Base-by-base conservation (phyloP, 1,140 invertebrate species). In the Drosophila bocqueti region DNA sequence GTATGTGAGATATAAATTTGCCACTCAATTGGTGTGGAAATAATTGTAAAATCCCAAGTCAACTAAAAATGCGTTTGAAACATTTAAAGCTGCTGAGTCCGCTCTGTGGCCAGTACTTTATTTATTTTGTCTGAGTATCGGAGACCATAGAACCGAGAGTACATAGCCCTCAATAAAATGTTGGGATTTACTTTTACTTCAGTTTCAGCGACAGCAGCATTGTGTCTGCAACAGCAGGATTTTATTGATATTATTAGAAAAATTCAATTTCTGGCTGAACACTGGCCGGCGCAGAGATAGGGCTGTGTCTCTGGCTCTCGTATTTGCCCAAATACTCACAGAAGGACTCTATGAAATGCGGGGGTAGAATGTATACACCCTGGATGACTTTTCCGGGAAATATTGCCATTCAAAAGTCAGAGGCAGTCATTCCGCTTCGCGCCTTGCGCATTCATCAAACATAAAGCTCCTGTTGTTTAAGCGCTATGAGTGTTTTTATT, bases 401-500 rank as follows among this genome's bases (percentile, higher is more conserved):
- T 55, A 40, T 81, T 58, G 65, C 64, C 59, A 67, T 71, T 86
- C 40, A 57, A 52, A 57, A 60, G 80, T 42, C 47, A 79, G 52
- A 50, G 42, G 36, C n/a, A 46, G 46, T 45, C 59, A 49, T 42
- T 42, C 26, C 43, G 36, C 43, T 10, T 60, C 29, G 34, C 68
- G 16, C 50, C 38, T 11, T 47, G 52, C 65, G 40, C 73, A 87
- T 84, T 84, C 79, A 77, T 89, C 81, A 89, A 78, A 78, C 63
- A 79, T 68, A 60, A 50, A 43, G 66, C 72, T 50, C 45, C 52
- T 31, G 43, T 73, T 77, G 82, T 75, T 78, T 67, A 67, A 75
- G 65, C 50, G 63, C 68, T 66, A 78, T 50, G 67, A 77, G 66
- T 68, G 61, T 52, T 80, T 77, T 84, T 84, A 89, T 90, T 81